A percentile compares a stretch with the other conserved stretches of the same genome.
These are phyloP conservation scores for Eurypyga helias DNA, from an alignment of 2,113 vertebrate species.

Conservation along the genomic window DNA sequence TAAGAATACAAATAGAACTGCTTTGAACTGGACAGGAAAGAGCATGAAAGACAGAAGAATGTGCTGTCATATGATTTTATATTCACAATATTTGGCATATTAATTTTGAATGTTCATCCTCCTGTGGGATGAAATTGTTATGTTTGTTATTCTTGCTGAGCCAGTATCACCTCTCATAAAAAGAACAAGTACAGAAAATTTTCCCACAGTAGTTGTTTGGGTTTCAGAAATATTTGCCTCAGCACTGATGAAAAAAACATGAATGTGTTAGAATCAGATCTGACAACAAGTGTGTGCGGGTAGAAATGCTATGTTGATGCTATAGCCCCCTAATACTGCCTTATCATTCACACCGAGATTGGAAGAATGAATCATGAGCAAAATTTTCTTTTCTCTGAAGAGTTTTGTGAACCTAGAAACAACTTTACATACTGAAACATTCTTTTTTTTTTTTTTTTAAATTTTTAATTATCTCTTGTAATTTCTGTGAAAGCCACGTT, in stretches of 20 bases:
- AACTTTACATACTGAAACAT: neutral
- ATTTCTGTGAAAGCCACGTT: neutral
- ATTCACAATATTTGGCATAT: neutral
- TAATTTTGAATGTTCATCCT: neutral
- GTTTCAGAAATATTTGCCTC: neutral
- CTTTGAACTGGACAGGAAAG: neutral
- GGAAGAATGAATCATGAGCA: neutral
- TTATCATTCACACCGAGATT: neutral
- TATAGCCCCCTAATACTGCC: neutral
- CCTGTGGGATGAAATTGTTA: neutral
- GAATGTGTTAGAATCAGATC: too few species aligned
- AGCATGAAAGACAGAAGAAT: neutral
- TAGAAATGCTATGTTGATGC: rapidly evolving
- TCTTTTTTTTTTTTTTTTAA: neutral
- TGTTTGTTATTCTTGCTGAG: neutral
- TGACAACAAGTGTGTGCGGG: rapidly evolving
- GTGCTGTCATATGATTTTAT: neutral
- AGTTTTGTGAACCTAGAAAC: neutral
- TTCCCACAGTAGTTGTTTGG: rapidly evolving
- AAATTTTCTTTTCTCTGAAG: neutral
- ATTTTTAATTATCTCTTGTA: too few species aligned
- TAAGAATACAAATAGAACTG: neutral
- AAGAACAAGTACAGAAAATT: neutral
- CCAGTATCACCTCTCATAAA: neutral
- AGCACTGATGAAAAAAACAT: neutral